These are phyloP conservation scores for Myotis findleyi DNA, from an alignment of 2,797 vertebrate species.

Conservation along the genomic window DNA sequence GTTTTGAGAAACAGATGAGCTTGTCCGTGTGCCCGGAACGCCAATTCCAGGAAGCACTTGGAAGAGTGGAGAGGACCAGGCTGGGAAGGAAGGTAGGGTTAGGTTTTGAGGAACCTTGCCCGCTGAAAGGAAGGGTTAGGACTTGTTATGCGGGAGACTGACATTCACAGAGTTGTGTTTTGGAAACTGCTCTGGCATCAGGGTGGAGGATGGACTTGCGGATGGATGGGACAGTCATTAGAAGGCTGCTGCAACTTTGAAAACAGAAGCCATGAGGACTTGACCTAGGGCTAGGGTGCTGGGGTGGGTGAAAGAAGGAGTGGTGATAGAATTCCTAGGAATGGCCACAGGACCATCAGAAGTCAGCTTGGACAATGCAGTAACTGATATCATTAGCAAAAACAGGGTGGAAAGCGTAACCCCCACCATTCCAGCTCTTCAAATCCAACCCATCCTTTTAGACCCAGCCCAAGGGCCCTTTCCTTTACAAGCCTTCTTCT, in stretches of 20 bases:
- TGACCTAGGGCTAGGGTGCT: background rate
- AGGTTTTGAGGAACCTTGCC: background rate
- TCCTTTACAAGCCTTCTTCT: background rate
- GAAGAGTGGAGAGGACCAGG: background rate
- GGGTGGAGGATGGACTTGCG: background rate
- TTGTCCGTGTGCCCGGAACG: background rate
- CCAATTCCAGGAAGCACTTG: background rate
- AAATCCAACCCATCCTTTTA: background rate
- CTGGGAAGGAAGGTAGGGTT: background rate
- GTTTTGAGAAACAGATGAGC: background rate
- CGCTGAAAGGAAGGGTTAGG: background rate
- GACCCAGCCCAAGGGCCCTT: background rate
- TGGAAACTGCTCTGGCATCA: background rate
- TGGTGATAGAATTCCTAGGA: background rate
- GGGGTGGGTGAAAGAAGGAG: background rate
- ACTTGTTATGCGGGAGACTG: background rate
- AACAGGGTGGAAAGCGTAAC: background rate
- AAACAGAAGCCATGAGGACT: background rate
- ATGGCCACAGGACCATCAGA: background rate
- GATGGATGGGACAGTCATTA: background rate
- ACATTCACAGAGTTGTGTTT: background rate
- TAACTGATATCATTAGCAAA: background rate
- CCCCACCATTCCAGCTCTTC: background rate
- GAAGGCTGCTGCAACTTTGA: background rate
- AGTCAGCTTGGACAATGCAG: background rate